phyloP scores from a whole-genome alignment of 1,140 invertebrate species.

The Bombus sylvicola region DNA sequence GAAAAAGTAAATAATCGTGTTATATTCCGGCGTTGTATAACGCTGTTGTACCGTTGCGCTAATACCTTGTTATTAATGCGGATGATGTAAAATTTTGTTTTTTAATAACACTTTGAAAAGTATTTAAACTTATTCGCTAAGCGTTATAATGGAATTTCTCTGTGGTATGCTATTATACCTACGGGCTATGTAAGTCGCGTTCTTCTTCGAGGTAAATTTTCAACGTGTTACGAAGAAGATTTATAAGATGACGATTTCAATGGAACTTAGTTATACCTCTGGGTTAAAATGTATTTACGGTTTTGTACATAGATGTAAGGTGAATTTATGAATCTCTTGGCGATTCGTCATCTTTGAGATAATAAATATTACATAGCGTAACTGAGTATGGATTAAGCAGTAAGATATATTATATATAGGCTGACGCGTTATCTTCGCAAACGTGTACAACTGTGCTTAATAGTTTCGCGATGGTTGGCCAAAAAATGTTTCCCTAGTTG shows the following conservation, averaged over 20 bases:
- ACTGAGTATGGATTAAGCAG: constrained; percentile 47
- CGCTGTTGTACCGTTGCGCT: no score
- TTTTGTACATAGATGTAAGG: no score
- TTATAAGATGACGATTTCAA: neutral
- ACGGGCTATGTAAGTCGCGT: neutral
- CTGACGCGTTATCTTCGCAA: constrained; percentile 56
- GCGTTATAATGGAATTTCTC: neutral
- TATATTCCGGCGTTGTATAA: neutral
- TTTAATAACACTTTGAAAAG: neutral
- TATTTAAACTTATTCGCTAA: neutral
- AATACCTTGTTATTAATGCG: neutral
- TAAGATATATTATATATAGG: constrained; percentile 70
- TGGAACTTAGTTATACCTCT: neutral
- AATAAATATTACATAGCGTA: constrained; percentile 32
- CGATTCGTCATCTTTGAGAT: constrained; percentile 3
- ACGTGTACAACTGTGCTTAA: constrained; percentile 42
- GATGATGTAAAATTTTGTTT: neutral
- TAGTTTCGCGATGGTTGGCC: constrained; percentile 23
- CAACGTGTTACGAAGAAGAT: neutral
- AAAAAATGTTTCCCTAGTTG: constrained; percentile 53
- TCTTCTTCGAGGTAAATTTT: neutral
- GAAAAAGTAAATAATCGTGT: neutral
- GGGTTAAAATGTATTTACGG: neutral
- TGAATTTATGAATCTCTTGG: constrained; percentile 1
- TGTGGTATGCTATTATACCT: neutral